Evolutionary conservation across 2,113 vertebrate species (phyloP), one percentile per base, ranked within the genome.

Genomic region (Hemichromis elongatus): DNA sequence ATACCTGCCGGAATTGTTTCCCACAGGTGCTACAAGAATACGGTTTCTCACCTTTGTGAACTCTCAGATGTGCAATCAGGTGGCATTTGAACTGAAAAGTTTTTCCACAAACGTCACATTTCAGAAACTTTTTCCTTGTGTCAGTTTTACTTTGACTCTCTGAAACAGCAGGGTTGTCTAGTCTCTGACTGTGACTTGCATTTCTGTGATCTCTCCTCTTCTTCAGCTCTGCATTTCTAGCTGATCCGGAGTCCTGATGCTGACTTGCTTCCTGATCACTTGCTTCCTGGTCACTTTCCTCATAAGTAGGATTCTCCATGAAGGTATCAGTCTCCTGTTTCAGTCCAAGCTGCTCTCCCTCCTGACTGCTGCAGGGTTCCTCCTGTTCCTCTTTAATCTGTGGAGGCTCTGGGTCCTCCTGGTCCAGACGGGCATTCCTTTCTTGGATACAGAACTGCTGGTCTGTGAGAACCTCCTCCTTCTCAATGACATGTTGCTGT

Each of bases 371-470:
- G 33, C 59, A 63, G 0, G n/a, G 2, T 1, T 63, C 59, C 59
- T 37, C 33, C 33, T 63, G 30, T 63, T 63, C 59, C 10, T 63
- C 33, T 21, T 63, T 63, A 37, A 63, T 63, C 59, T 63, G 59
- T 63, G 0, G 33, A 63, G 59, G 33, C 33, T 63, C 1, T 37
- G 33, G 33, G 59, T 63, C 0, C 2, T 63, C 59, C 6, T 63
- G 33, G 35, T 33, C n/a, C 59, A 35, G 59, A 63, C 30, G 35
- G 2, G 59, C 35, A 9, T 4, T 7, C 0, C 59, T 63, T 19
- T 63, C 59, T n/a, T 63, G 59, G 30, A n/a, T 63, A 37, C 33
- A 63, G 19, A 63, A 10, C 19, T 37, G 59, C 7, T 21, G 59
- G 18, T 35, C 59, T 63, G 9, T n/a, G 35, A 35, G 30, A 1